These are phyloP conservation scores for Sinonovacula constricta DNA, from an alignment of 1,140 invertebrate genomes.

Conservation along the genomic window DNA sequence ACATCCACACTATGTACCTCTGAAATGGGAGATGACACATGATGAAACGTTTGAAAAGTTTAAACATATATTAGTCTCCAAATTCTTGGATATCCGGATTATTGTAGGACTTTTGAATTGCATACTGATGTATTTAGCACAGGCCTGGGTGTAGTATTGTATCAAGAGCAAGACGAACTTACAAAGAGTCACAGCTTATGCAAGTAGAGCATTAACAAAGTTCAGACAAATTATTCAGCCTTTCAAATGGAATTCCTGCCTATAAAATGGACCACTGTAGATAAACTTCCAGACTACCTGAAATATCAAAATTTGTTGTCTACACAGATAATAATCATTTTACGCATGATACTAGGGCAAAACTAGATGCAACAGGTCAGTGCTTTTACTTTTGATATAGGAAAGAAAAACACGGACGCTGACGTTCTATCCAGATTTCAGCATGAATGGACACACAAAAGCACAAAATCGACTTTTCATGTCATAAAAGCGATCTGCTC, in stretches of 20 bases:
- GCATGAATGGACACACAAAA: not conserved
- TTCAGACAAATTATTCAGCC: constrained; percentile 8
- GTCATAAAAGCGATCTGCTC: not conserved
- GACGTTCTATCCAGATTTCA: constrained; percentile 5
- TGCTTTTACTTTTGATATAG: not conserved
- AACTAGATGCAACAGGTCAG: constrained; percentile 16
- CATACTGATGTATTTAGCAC: not conserved
- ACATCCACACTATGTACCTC: too few relatives aligned
- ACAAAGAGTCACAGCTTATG: constrained; percentile 22
- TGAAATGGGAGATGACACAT: constrained; percentile 7
- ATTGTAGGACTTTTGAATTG: not conserved
- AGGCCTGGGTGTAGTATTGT: constrained; percentile 12
- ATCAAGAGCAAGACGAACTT: not conserved
- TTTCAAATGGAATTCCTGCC: constrained; percentile 21
- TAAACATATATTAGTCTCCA: constrained; percentile 2
- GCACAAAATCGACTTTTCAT: constrained; percentile 2
- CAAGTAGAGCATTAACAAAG: not conserved
- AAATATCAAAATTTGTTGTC: not conserved
- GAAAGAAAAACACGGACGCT: constrained; percentile 3
- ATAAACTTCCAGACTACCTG: constrained; percentile 10
- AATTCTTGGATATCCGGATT: constrained; percentile 13
- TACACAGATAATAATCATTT: constrained; percentile 19
- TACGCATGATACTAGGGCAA: constrained; percentile 6
- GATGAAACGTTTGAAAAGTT: constrained; percentile 18
- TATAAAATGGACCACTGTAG: constrained; percentile 1